These are phyloP conservation scores for Galago senegalensis DNA, from an alignment of 2,797 vertebrate genomes.

Conservation along the genomic window DNA sequence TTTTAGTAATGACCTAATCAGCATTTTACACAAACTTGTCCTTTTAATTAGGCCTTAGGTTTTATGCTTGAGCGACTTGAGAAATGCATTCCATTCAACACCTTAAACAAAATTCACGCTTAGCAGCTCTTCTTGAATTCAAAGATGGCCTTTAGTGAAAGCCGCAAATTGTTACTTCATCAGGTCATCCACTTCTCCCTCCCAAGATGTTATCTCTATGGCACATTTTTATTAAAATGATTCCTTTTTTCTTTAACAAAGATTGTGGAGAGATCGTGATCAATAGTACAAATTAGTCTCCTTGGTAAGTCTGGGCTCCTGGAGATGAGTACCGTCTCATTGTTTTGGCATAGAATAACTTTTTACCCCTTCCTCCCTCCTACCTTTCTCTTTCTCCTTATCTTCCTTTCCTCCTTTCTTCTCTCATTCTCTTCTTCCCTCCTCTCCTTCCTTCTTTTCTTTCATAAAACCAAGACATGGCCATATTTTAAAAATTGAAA, in stretches of 20 bases:
- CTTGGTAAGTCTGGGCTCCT: neutral
- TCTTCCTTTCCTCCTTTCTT: too few relatives aligned
- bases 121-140: neutral
- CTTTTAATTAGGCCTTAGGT: constrained; percentile 71
- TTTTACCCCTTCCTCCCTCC: accelerated
- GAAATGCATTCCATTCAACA: constrained; percentile 31
- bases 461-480: neutral
- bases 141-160: neutral
- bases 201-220: neutral
- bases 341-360: neutral
- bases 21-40: constrained; percentile 73
- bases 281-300: neutral
- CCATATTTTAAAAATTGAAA: neutral
- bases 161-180: neutral
- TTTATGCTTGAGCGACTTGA: constrained; percentile 71
- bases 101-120: constrained; percentile 64
- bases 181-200: neutral
- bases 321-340: neutral
- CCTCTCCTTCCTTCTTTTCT: neutral
- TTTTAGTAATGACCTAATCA: constrained; percentile 81
- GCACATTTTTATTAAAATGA: neutral
- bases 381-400: neutral
- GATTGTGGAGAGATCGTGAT: neutral
- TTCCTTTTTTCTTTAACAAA: constrained; percentile 24
- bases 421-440: neutral